Evolutionary conservation across 2,113 vertebrate species (phyloP).

Genomic region (Uropsilus gracilis): DNA sequence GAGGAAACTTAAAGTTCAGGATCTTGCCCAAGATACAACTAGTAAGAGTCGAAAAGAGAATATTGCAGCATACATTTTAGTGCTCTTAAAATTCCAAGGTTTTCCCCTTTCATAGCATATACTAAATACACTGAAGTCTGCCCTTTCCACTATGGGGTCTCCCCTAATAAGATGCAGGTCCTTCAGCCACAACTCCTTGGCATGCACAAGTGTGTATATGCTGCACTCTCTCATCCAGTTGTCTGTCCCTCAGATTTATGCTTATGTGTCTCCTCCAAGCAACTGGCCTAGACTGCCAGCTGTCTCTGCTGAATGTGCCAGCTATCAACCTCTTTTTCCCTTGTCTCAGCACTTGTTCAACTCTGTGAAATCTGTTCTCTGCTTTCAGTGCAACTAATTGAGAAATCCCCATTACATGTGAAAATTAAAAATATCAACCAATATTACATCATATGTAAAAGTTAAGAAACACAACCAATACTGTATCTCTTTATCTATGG

Average conservation of each 20-base stretch:
- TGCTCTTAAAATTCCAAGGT: neutral
- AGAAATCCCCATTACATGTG: neutral
- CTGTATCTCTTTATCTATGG: neutral
- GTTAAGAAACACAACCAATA: neutral
- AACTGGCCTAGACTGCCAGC: neutral
- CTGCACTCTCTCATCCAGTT: neutral
- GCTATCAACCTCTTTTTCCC: neutral
- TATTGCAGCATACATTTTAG: neutral
- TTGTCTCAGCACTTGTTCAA: neutral
- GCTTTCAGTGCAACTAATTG: neutral
- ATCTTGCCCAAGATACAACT: neutral
- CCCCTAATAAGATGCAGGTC: neutral
- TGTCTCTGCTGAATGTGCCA: neutral
- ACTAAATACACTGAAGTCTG: neutral
- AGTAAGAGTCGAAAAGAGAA: neutral
- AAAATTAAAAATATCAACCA: slow-evolving; percentile 30
- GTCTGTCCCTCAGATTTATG: neutral
- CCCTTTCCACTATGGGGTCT: neutral
- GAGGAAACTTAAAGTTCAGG: neutral
- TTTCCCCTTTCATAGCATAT: neutral
- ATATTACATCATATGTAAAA: neutral
- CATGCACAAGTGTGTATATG: neutral
- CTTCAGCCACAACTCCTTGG: neutral
- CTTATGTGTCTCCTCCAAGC: neutral
- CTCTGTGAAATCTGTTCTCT: neutral